phyloP scores from a whole-genome alignment of 2,888 invertebrate genomes.

The Trichacis sp. region DNA sequence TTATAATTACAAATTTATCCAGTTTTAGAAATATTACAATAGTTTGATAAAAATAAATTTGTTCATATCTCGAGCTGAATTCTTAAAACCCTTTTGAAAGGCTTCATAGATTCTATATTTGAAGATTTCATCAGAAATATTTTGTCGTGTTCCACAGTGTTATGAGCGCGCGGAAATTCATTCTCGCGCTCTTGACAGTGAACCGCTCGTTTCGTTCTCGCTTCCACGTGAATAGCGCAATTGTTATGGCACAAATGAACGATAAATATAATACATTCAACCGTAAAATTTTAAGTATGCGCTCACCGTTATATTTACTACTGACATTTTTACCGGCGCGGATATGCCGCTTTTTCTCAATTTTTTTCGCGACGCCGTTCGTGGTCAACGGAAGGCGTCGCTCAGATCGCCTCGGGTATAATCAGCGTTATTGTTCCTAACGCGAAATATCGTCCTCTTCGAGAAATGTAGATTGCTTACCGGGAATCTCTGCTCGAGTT shows the following conservation, averaged over 20 bases:
- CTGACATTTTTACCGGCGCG: conserved; percentile 32
- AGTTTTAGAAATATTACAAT: no score
- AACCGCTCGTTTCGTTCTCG: conserved; percentile 14
- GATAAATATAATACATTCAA: conserved; percentile 40
- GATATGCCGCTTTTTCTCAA: conserved; percentile 23
- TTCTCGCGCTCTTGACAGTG: conserved; percentile 18
- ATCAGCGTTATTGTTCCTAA: conserved; percentile 38
- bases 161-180: conserved; percentile 29
- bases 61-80: no score
- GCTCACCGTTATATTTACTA: conserved; percentile 40
- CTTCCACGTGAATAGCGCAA: conserved; percentile 15
- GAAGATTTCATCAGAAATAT: no score
- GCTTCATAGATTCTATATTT: no score
- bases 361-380: conserved; percentile 29
- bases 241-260: conserved; percentile 40
- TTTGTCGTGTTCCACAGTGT: no score
- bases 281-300: conserved; percentile 40
- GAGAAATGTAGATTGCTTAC: conserved; percentile 42
- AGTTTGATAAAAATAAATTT: no score
- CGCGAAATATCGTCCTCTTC: conserved; percentile 34
- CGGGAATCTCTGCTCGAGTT: conserved; percentile 25
- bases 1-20: no score
- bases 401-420: conserved; percentile 31
- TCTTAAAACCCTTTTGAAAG: no score
- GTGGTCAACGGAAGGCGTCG: conserved; percentile 40